These are phyloP conservation scores for Cryptotis parvus DNA, from an alignment of 2,113 vertebrate genomes.

Conservation along the genomic window DNA sequence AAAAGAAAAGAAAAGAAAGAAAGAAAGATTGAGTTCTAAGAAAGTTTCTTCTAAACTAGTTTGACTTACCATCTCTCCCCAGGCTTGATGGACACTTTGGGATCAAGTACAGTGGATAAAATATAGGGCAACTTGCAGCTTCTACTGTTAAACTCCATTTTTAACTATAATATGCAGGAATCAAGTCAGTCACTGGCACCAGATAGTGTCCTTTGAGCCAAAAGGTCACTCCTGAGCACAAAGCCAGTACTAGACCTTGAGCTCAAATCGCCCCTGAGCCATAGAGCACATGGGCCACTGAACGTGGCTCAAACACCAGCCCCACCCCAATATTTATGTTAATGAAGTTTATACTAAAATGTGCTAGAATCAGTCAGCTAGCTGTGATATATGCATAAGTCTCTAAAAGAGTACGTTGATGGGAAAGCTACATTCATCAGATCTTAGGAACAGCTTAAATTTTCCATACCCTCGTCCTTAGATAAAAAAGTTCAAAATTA, in stretches of 20 bases:
- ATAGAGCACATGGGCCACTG: no score
- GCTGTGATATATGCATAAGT: neutral
- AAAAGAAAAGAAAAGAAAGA: no score
- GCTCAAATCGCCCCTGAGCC: no score
- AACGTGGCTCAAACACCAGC: no score
- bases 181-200: no score
- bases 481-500: constrained; percentile 19
- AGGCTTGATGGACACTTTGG: neutral
- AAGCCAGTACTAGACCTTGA: no score
- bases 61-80: neutral
- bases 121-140: neutral
- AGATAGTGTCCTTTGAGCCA: no score
- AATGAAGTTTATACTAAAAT: neutral
- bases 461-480: constrained; percentile 4
- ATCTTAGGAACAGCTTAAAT: constrained; percentile 19
- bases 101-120: neutral
- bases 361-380: neutral
- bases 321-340: no score
- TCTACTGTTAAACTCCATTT: constrained; percentile 8
- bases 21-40: no score
- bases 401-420: constrained; percentile 1
- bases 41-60: neutral
- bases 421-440: constrained; percentile 11
- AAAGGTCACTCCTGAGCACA: no score
- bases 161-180: neutral